A percentile compares a stretch with the other conserved stretches of the same genome.
Evolutionary conservation across 2,113 vertebrate genomes (phyloP).

Genomic region (Cheilinus undulatus): DNA sequence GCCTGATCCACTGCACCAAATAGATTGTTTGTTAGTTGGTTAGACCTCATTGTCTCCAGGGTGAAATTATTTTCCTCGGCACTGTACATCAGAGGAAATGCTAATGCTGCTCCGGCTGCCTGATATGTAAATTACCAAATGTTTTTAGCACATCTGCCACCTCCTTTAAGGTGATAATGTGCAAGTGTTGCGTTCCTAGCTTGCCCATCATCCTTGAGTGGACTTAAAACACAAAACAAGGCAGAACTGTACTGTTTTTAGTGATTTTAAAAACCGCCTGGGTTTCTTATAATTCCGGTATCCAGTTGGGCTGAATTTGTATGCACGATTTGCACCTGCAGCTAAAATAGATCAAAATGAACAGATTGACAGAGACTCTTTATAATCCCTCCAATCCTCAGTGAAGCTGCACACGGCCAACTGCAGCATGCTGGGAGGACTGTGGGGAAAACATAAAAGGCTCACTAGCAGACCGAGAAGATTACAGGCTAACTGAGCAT

Average conservation of each 20-base stretch:
- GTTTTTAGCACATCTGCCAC: not conserved
- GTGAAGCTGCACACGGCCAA: constrained; percentile 25
- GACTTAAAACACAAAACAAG: no score
- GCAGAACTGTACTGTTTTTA: not conserved
- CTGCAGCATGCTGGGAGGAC: constrained; percentile 47
- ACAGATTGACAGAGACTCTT: constrained; percentile 31
- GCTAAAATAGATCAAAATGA: constrained; percentile 18
- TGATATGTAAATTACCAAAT: not conserved
- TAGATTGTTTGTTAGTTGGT: not conserved
- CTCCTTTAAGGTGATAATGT: not conserved
- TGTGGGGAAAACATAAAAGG: constrained; percentile 60
- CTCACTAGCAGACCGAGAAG: constrained; percentile 31
- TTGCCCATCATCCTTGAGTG: no score
- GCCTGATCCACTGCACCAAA: no score
- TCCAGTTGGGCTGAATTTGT: constrained; percentile 4
- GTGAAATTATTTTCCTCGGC: no score
- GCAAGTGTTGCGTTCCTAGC: not conserved
- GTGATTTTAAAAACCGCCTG: not conserved
- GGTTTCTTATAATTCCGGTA: not conserved
- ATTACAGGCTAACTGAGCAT: constrained; percentile 41
- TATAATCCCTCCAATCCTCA: constrained; percentile 36
- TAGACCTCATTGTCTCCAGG: no score
- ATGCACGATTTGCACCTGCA: constrained; percentile 17
- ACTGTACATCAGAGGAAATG: not conserved
- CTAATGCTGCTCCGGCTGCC: not conserved